Evolutionary conservation across 2,888 invertebrate genomes (phyloP), one percentile per base, ranked within the genome.

Genomic region (Alcis repandata): DNA sequence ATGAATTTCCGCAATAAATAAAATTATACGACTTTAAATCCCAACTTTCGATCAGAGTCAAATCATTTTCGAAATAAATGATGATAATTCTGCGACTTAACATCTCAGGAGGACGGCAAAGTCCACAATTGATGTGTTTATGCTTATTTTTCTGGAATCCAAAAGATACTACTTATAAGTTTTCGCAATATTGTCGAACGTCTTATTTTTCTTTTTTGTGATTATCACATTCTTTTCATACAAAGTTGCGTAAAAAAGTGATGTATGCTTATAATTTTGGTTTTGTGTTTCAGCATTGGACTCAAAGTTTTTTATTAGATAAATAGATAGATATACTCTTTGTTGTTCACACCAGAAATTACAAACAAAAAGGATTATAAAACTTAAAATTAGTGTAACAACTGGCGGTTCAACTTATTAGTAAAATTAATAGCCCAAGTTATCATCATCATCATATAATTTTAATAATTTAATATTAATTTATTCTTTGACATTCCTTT

Each of bases 61-160:
- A 82, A 84, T 88, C 85, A 85, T 84, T 85, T 85, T 83, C 63
- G 73, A 82, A 78, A 83, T 69, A 68, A 79, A 77, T 78, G 76
- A 81, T 79, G 82, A 87, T 90, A 90, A 87, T 83, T 90, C 84
- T 83, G 74, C 79, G 88, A 73, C 86, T 89, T 87, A 87, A 75
- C 75, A 81, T 81, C 80, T 72, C 75, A 73, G 72, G 69, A 68
- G 60, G 79, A 75, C 72, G 72, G 77, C 75, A 72, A 87, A 90
- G 80, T 80, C 76, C 63, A 74, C 77, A 83, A 90, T 87, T 89
- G 86, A 90, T 89, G 82, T 75, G 65, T 58, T 64, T 73, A 68
- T 61, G 65, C 46, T 72, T 77, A 82, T 78, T 82, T 85, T 84
- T 84, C 43, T 62, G 63, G 64, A 68, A 69, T 63, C 65, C 52